Base-by-base conservation (phyloP, 2,113 vertebrate species). In the Passer montanus region DNA sequence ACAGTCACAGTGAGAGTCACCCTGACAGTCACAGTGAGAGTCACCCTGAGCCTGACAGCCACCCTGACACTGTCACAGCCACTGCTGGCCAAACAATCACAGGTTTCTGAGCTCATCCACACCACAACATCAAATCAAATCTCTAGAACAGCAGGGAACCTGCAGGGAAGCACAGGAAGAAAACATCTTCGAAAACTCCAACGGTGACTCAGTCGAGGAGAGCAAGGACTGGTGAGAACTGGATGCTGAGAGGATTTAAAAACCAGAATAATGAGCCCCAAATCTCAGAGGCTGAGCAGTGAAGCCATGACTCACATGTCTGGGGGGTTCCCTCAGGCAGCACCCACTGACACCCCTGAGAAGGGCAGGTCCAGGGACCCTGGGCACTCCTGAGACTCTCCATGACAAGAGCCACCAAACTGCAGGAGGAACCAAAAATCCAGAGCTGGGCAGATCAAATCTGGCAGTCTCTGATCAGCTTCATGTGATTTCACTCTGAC, bases 401-500 rank as follows among this genome's bases (percentile, higher is more conserved):
- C n/a, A 59, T 12, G 53, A 14, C 31, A 68, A 41, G 28, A 68
- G 6, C 17, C 63, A 43, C 19, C 30, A 43, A 31, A 74, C 23
- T 0, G 2, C 64, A 73, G 70, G 43, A 73, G 33, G 22, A 66
- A 53, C 22, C 0, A 5, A 43, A 81, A 73, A 39, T 35, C 37
- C 27, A 50, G 77, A 82, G 81, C 74, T 20, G 69, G 24, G 56
- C 37, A 84, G 41, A 75, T 33, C 2, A 5, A 5, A 10, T 44
- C 49, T 79, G 84, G 78, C 87, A 92, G 68, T 11, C 33, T 77
- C 35, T 1, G 6, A 55, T 81, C 9, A 1, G 56, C 64, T 64
- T 91, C 90, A 58, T 44, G 56, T 70, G 93, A 78, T 78, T 91
- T 90, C 82, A 62, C 50, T 87, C 82, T 9, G 14, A 43, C 43